Evolutionary conservation across 2,797 vertebrate genomes (phyloP), one percentile per base, ranked within the genome.

Genomic region (Schizothorax lantsangensis): DNA sequence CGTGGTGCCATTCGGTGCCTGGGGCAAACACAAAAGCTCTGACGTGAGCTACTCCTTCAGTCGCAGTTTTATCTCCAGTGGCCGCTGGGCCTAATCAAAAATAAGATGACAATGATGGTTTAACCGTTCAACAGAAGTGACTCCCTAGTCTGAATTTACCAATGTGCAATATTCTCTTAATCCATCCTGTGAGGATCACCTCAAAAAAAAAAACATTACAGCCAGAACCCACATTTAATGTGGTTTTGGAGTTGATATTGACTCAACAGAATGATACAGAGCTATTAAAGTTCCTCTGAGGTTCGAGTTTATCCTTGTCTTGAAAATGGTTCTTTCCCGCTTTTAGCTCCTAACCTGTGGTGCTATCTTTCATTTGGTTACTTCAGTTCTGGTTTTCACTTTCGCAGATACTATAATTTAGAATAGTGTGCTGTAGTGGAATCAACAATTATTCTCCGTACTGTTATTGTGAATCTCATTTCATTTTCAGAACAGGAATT

Each of bases 1-100:
- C 0, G 96, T 99, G 40, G 97, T 99, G 85, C 98, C 98, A 0
- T 99, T 99, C 33, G 98, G 98, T 33, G 98, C 98, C 0, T 99
- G 98, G 98, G 98, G 98, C 52, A 99, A 97, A 87, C 96, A 99
- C 90, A 96, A 97, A 92, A 97, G 91, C 4, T 93, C 96, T 0
- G 96, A 97, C 80, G 47, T 96, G 30, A 96, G 91, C 92, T 99
- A 98, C 93, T 99, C 98, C 57, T 99, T 99, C 95, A 99, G 98
- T 93, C 96, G 98, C 86, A 97, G 97, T 84, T 97, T 99, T 6
- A 96, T 97, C 90, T 98, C 98, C 72, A 99, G 98, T 0, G 96
- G 98, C 45, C 96, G 98, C 89, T 99, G 97, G 97, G 97, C 98
- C 0, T 99, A 95, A 96, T 45, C 12, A 45, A 36, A 15, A 68